Percentiles rank a stretch among this genome's conserved stretches.
Evolutionary conservation across 2,888 invertebrate species (phyloP).

Genomic region (Cheilosia variabilis): DNA sequence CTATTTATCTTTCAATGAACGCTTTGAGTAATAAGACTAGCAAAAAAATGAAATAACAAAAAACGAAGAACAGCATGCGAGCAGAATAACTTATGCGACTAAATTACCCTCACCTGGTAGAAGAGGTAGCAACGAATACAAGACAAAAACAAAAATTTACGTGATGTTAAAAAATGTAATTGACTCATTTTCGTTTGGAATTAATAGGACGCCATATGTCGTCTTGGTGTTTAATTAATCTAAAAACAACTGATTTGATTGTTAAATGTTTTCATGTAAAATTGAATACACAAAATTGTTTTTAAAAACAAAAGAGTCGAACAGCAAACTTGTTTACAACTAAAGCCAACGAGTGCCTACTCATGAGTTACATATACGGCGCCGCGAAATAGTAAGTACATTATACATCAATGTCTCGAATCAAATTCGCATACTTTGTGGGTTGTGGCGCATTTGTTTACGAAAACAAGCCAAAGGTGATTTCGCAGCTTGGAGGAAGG

Average conservation of each 20-base stretch:
- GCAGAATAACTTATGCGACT: slow-evolving; percentile 35
- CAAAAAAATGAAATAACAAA: slow-evolving; percentile 1
- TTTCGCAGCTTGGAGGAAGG: no score
- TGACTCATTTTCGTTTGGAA: slow-evolving; percentile 7
- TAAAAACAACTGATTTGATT: not conserved
- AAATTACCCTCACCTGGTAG: not conserved
- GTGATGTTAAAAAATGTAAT: slow-evolving; percentile 17
- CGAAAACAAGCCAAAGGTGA: no score
- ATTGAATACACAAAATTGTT: not conserved
- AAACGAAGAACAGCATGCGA: slow-evolving; percentile 33
- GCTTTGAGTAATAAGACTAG: slow-evolving; percentile 10
- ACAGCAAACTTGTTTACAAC: not conserved
- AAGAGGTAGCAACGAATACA: not conserved
- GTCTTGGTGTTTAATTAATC: not conserved
- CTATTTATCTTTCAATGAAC: slow-evolving; percentile 40
- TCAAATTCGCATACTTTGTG: no score
- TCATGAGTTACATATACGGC: not conserved
- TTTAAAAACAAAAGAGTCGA: not conserved
- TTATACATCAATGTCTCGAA: not conserved
- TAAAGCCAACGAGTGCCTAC: not conserved
- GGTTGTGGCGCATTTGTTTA: no score
- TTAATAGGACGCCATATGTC: slow-evolving; percentile 7
- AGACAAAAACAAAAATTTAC: not conserved
- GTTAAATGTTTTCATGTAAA: not conserved
- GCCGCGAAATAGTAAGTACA: not conserved